Percentiles rank a stretch among this genome's conserved stretches.
These are phyloP conservation scores for Ethmia dodecea DNA, from an alignment of 2,888 invertebrate species.

Conservation along the genomic window DNA sequence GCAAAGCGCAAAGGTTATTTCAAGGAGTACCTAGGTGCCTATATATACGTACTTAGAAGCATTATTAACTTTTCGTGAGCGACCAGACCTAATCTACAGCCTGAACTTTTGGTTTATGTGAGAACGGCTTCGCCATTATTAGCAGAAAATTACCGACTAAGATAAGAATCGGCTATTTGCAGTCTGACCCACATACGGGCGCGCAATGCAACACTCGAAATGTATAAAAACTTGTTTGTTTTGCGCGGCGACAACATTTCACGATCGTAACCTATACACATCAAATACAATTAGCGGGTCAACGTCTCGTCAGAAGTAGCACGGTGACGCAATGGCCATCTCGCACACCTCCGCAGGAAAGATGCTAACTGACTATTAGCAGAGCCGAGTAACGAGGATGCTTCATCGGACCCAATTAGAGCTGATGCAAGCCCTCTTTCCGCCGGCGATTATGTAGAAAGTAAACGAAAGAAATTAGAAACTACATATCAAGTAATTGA, in stretches of 20 bases:
- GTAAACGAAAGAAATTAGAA: slow-evolving; percentile 51
- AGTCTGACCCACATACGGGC: slow-evolving; percentile 46
- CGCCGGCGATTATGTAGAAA: slow-evolving; percentile 42
- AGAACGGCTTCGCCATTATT: slow-evolving; percentile 44
- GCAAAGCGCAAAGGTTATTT: no score
- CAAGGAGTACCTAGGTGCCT: no score
- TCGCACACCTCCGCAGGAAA: slow-evolving; percentile 30
- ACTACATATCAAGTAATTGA: slow-evolving; percentile 43
- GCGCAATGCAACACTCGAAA: slow-evolving; percentile 34
- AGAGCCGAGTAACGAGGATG: slow-evolving; percentile 26
- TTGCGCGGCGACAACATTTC: slow-evolving; percentile 46
- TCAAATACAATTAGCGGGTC: slow-evolving; percentile 62
- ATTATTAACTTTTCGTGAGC: slow-evolving; percentile 27
- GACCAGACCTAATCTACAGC: slow-evolving; percentile 22
- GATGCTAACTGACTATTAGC: slow-evolving; percentile 46
- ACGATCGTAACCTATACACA: slow-evolving; percentile 56
- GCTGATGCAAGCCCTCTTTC: slow-evolving; percentile 17
- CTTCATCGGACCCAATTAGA: slow-evolving; percentile 17
- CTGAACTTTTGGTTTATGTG: slow-evolving; percentile 25
- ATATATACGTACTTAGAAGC: not conserved
- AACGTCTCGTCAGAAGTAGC: slow-evolving; percentile 51
- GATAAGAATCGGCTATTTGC: slow-evolving; percentile 43
- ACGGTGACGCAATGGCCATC: slow-evolving; percentile 49
- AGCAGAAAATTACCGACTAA: slow-evolving; percentile 32
- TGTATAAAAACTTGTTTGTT: slow-evolving; percentile 27